Base-by-base conservation (phyloP, 2,888 invertebrate genomes). In the Erannis defoliaria region DNA sequence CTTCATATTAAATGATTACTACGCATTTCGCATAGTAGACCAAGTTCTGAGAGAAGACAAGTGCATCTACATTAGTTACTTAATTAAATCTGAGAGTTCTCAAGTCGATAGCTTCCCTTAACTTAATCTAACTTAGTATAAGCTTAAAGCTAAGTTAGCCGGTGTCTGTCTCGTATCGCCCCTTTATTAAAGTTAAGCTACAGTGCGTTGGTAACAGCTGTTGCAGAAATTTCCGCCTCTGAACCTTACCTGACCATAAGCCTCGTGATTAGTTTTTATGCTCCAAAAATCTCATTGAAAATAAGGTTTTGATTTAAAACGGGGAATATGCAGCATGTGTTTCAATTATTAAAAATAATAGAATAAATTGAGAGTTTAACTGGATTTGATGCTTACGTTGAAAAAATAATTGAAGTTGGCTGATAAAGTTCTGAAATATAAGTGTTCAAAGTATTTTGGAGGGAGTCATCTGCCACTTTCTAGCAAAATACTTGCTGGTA, bases 81-180 rank as follows among this genome's bases (percentile, higher is more conserved):
- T 8, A 26, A 26, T 26, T 18, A 19, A 40, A 38, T 38, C 19
- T 26, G 19, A 18, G 26, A 29, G 40, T 29, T 40, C 26, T 18
- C 23, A 40, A 51, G 40, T 51, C 6, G 31, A 31, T 40, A 49
- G 35, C 35, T 35, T 35, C 18, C 12, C n/a, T 19, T 33, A 49
- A 49, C 48, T 49, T 35, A 49, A 14, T 9, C n/a, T 33, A 49
- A 49, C 48, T 49, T 35, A 49, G 14, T n/a, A 9, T 21, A 37
- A 38, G 46, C 31, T 33, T 46, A 33, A 18, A 31, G 23, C 16
- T 16, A 50, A 50, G 37, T 50, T 50, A 50, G 23, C 14, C 10
- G 16, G 50, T 35, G 14, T 26, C 48, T 48, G 33, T n/a, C 14
- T 19, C 14, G 23, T 38, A 38, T 50, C 37, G 26, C 23, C 31